Conservation (phyloP, 1,140 invertebrate species). For the Pseudomyrmex concolor region DNA sequence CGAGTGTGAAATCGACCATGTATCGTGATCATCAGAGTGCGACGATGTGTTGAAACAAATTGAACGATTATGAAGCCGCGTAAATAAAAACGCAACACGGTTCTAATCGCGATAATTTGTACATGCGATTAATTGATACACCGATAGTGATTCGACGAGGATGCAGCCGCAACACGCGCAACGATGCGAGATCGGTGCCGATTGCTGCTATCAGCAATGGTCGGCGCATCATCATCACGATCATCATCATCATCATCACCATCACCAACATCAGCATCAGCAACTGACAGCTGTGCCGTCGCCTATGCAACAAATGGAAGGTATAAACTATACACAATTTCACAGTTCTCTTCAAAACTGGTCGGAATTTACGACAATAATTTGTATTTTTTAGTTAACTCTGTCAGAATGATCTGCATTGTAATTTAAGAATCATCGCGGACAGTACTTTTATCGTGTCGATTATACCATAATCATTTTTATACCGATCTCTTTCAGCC, state of each 20-base stretch:
- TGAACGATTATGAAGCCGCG: not conserved
- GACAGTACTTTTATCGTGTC: no score
- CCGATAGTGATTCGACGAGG: not conserved
- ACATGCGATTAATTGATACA: not conserved
- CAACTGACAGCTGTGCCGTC: constrained; percentile 76
- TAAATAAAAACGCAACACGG: no score
- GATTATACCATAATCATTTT: not conserved
- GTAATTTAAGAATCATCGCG: no score
- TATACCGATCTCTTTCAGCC: constrained; percentile 66
- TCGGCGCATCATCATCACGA: constrained; percentile 65
- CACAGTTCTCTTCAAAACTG: not conserved
- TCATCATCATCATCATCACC: constrained; percentile 65
- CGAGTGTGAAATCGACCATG: constrained; percentile 1
- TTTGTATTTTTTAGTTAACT: no score
- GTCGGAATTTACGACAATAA: not conserved
- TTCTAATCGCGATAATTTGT: not conserved
- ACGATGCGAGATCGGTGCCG: constrained; percentile 54
- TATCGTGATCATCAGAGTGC: not conserved
- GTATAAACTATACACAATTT: constrained; percentile 39
- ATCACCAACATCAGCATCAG: constrained; percentile 65
- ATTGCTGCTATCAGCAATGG: constrained; percentile 75
- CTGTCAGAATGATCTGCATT: no score
- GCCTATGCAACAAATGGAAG: constrained; percentile 85
- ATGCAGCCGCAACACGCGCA: constrained; percentile 71
- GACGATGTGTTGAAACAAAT: not conserved